These are phyloP conservation scores for Patagioenas fasciata DNA, from an alignment of 2,113 vertebrate genomes.

Conservation along the genomic window DNA sequence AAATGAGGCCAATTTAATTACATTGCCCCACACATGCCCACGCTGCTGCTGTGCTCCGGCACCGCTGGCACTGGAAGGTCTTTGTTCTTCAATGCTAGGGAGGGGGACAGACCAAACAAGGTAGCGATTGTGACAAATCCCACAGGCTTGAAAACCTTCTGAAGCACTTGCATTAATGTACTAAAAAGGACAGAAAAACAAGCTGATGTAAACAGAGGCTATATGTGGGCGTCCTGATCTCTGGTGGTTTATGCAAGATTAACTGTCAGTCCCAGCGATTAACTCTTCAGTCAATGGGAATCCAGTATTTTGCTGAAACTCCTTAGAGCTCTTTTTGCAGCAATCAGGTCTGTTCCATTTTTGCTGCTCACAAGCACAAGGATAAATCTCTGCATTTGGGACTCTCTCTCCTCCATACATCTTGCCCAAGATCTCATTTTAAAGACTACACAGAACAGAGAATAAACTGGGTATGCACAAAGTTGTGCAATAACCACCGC, in stretches of 20 bases:
- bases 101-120: not conserved
- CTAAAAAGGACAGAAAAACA: not conserved
- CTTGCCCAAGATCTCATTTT: not conserved
- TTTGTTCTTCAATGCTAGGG: not conserved
- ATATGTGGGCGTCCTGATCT: not conserved
- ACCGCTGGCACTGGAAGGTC: not conserved
- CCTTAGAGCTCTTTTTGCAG: not conserved
- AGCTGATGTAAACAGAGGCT: not conserved
- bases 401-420: not conserved
- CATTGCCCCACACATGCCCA: rapidly evolving
- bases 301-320: not conserved
- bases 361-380: not conserved
- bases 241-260: not conserved
- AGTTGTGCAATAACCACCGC: not conserved
- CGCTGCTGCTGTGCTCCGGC: not conserved
- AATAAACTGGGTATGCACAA: not conserved
- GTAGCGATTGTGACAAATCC: not conserved
- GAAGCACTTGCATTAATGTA: not conserved
- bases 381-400: not conserved
- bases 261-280: not conserved
- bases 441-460: not conserved
- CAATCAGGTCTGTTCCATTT: rapidly evolving
- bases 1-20: not conserved
- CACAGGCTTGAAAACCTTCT: not conserved
- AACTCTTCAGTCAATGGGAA: not conserved